These are phyloP conservation scores for Pogonus chalceus DNA, from an alignment of 1,140 invertebrate genomes.

Conservation along the genomic window DNA sequence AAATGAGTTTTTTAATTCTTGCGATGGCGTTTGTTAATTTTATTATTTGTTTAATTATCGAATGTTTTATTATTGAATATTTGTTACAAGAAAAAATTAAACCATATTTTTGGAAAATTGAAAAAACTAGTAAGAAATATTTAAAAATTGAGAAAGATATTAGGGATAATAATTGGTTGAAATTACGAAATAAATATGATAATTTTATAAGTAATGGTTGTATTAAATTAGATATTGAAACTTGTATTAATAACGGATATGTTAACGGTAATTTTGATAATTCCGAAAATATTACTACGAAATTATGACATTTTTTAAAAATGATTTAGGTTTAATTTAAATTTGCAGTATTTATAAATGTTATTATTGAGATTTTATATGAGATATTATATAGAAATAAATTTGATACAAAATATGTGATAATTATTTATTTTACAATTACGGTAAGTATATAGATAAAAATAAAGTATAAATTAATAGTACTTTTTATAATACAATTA, in stretches of 20 bases:
- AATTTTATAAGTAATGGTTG: neutral
- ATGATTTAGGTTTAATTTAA: too few species aligned
- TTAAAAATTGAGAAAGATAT: slow-evolving; percentile 38
- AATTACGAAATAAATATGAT: neutral
- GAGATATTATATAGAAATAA: too few species aligned
- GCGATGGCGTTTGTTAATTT: slow-evolving; percentile 50
- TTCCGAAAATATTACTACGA: neutral
- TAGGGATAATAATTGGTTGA: slow-evolving; percentile 16
- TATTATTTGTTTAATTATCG: slow-evolving; percentile 47
- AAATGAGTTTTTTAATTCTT: slow-evolving; percentile 53
- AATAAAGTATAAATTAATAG: too few species aligned
- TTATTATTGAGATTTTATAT: too few species aligned
- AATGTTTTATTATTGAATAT: slow-evolving; percentile 51
- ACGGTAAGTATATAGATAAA: too few species aligned
- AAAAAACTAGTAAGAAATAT: slow-evolving; percentile 45
- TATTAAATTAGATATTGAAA: neutral
- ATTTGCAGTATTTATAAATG: too few species aligned
- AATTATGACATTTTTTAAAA: slow-evolving; percentile 1
- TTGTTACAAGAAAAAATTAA: slow-evolving; percentile 43
- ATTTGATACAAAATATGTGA: too few species aligned
- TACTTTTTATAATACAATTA: too few species aligned
- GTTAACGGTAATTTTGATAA: neutral
- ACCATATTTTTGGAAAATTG: slow-evolving; percentile 42
- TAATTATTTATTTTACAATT: too few species aligned
- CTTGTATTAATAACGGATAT: neutral